Conservation (phyloP, 2,797 vertebrate genomes). For the Poecilia velifera region DNA sequence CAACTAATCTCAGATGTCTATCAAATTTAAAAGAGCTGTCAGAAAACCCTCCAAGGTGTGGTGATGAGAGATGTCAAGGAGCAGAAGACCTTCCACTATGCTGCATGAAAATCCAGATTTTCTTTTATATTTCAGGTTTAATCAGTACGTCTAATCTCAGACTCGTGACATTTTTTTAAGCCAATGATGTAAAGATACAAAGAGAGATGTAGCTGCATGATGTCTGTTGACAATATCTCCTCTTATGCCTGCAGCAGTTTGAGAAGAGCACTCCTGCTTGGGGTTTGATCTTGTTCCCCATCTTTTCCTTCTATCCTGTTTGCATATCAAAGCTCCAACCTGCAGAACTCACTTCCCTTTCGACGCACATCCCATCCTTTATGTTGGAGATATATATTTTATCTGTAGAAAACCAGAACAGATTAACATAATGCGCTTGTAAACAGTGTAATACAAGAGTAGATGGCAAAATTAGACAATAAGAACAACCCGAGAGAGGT, state of each 20-base stretch:
- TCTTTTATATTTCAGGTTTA: background rate
- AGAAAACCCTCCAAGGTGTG: background rate
- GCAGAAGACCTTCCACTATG: background rate
- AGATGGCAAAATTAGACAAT: background rate
- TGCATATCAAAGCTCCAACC: conserved; percentile 1
- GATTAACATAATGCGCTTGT: background rate
- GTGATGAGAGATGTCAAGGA: background rate
- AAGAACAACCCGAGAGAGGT: background rate
- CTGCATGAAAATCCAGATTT: background rate
- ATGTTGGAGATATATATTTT: background rate
- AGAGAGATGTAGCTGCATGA: background rate
- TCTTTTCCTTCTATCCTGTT: conserved; percentile 2
- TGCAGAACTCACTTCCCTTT: background rate
- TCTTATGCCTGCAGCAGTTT: background rate
- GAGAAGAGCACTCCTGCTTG: conserved; percentile 3
- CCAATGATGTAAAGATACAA: conserved; percentile 11
- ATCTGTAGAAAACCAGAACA: background rate
- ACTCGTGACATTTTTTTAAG: conserved; percentile 5
- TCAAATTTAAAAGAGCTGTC: conserved; percentile 12
- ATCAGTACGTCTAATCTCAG: background rate
- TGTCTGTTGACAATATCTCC: conserved; percentile 7
- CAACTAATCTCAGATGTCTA: background rate
- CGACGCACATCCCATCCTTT: background rate
- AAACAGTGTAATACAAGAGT: background rate
- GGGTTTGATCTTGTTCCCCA: conserved; percentile 1